These are phyloP conservation scores for Nicator chloris DNA, from an alignment of 2,113 vertebrate species.

Conservation along the genomic window DNA sequence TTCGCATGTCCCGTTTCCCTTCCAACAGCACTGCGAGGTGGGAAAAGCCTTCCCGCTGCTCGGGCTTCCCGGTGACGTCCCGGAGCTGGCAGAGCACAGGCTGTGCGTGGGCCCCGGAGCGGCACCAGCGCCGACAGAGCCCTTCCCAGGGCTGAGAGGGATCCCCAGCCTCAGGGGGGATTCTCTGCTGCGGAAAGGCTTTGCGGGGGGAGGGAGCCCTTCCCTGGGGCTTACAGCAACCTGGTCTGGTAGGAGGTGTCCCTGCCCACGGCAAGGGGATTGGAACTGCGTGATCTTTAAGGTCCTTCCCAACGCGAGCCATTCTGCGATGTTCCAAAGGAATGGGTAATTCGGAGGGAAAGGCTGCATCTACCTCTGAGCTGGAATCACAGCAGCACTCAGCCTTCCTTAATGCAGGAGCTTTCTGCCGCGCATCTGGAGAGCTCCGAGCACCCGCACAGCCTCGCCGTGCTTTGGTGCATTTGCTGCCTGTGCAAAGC, in stretches of 20 bases:
- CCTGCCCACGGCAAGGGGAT: neutral
- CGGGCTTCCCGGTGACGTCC: neutral
- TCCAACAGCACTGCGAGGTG: neutral
- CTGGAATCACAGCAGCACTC: rapidly evolving
- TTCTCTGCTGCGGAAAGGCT: too few species aligned
- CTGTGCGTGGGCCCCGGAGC: neutral
- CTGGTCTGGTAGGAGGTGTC: neutral
- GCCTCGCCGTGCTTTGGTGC: neutral
- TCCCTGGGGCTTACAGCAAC: neutral
- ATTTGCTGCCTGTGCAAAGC: neutral
- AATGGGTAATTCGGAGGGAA: rapidly evolving
- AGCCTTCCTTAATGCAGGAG: rapidly evolving
- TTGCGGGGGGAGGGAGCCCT: neutral
- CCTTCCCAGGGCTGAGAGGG: neutral
- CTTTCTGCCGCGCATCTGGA: neutral
- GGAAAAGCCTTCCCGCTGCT: neutral
- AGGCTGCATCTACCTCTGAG: neutral
- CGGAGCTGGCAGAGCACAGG: neutral
- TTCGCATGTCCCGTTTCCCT: rapidly evolving
- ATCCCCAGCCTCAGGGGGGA: neutral
- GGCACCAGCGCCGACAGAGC: neutral
- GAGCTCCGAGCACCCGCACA: neutral
- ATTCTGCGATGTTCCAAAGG: neutral
- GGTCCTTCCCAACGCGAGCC: neutral
- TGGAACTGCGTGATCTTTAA: neutral